Percentiles rank a stretch among this genome's conserved stretches.
phyloP scores from a whole-genome alignment of 2,797 vertebrate genomes.

The Falco naumanni region DNA sequence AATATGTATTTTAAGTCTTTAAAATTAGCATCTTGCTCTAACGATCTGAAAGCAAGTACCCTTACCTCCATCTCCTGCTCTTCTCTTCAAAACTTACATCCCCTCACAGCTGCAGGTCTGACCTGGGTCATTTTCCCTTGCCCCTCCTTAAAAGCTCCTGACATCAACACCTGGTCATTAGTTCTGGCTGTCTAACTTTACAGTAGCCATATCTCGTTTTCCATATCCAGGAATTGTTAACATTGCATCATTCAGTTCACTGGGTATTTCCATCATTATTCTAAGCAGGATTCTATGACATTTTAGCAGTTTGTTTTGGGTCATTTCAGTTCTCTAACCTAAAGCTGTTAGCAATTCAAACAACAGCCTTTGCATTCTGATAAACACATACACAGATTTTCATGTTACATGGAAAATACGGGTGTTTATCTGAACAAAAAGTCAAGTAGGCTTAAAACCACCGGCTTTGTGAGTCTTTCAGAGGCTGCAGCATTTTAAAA shows the following conservation, averaged over 20 bases:
- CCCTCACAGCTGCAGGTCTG: neutral
- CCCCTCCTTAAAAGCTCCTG: neutral
- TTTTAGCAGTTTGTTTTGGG: neutral
- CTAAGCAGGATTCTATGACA: neutral
- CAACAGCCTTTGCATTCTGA: neutral
- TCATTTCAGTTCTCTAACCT: neutral
- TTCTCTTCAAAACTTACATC: neutral
- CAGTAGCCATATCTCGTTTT: neutral
- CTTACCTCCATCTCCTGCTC: neutral
- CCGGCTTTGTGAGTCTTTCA: neutral
- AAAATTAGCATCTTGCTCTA: neutral
- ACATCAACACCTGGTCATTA: neutral
- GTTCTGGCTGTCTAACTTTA: neutral
- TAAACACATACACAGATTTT: neutral
- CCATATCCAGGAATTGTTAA: neutral
- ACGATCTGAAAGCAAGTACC: neutral
- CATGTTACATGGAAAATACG: neutral
- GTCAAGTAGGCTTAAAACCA: neutral
- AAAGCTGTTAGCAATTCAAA: neutral
- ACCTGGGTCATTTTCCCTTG: neutral
- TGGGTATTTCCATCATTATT: neutral
- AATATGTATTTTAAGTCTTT: neutral
- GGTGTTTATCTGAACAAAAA: neutral
- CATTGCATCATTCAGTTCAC: neutral
- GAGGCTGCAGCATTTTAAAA: neutral